A percentile compares a stretch with the other conserved stretches of the same genome.
Evolutionary conservation across 2,888 invertebrate genomes (phyloP).

Genomic region (Lysandra coridon): DNA sequence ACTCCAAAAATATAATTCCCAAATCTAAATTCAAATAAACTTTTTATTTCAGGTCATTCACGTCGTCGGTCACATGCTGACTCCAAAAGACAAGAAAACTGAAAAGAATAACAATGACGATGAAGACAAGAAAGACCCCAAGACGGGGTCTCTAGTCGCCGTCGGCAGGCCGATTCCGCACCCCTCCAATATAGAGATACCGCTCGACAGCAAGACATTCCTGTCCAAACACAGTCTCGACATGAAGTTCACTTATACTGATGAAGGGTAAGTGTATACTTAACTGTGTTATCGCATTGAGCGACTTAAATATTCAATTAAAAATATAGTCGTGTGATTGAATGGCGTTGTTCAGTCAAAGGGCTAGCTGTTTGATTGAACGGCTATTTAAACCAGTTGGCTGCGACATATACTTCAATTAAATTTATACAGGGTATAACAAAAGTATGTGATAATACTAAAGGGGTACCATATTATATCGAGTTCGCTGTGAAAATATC

Average conservation of each 20-base stretch:
- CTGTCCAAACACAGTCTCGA: constrained; percentile 94
- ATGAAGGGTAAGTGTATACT: constrained; percentile 88
- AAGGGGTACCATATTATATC: too few species aligned
- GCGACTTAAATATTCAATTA: too few species aligned
- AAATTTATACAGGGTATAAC: too few species aligned
- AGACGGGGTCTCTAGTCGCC: constrained; percentile 82
- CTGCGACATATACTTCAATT: too few species aligned
- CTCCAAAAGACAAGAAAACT: constrained; percentile 56
- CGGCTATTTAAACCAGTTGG: too few species aligned
- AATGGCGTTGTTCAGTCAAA: too few species aligned
- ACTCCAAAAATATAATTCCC: not conserved
- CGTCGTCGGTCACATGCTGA: constrained; percentile 89
- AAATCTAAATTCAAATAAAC: not conserved
- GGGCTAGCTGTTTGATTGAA: too few species aligned
- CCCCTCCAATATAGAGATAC: constrained; percentile 95
- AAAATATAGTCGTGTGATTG: too few species aligned
- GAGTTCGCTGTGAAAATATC: too few species aligned
- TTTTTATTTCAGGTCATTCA: constrained; percentile 88
- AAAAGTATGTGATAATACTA: too few species aligned
- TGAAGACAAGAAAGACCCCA: constrained; percentile 45
- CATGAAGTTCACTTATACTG: constrained; percentile 97
- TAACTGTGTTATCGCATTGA: not conserved
- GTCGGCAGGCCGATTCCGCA: constrained; percentile 92
- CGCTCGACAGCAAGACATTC: constrained; percentile 93
- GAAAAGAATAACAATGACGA: constrained; percentile 45